Percentiles rank a stretch among this genome's conserved stretches.
These are phyloP conservation scores for Diadumene lineata DNA, from an alignment of 92 coral and sea anemone genomes.

Conservation along the genomic window DNA sequence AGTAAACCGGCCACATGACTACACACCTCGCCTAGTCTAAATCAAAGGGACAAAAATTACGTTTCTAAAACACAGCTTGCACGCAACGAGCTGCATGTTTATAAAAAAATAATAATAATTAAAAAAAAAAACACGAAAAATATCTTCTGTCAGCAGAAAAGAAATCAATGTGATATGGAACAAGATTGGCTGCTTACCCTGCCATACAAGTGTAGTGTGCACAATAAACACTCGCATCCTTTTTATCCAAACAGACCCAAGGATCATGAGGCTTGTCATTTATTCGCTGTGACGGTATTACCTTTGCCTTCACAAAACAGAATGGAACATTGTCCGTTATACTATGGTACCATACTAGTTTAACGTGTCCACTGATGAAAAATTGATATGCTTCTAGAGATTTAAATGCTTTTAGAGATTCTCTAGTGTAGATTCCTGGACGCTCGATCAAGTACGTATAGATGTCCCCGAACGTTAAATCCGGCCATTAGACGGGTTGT, in stretches of 20 bases:
- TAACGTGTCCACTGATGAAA: slow-evolving; percentile 48
- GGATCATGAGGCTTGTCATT: slow-evolving; percentile 24
- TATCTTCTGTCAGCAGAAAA: background rate
- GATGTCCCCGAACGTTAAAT: slow-evolving; percentile 41
- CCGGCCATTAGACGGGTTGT: slow-evolving; percentile 44
- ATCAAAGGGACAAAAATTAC: background rate
- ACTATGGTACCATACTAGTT: slow-evolving; percentile 15
- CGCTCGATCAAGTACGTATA: slow-evolving; percentile 34
- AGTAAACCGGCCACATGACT: slow-evolving; percentile 47
- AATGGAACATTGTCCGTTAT: background rate
- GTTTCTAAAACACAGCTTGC: background rate
- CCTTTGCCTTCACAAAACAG: slow-evolving; percentile 38
- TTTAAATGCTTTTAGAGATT: slow-evolving; percentile 41
- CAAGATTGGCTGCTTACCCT: slow-evolving; percentile 38
- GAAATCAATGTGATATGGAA: background rate
- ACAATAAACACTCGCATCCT: slow-evolving; percentile 29
- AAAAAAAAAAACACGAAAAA: background rate
- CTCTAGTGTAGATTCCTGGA: slow-evolving; percentile 45
- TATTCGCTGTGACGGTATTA: slow-evolving; percentile 61
- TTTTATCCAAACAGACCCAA: slow-evolving; percentile 35
- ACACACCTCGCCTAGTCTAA: slow-evolving; percentile 53
- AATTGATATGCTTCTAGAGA: slow-evolving; percentile 42
- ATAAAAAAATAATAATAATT: too few relatives aligned
- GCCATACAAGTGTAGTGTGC: slow-evolving; percentile 62
- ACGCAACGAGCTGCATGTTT: background rate